A percentile compares a stretch with the other conserved stretches of the same genome.
Evolutionary conservation across 2,888 invertebrate species (phyloP).

Genomic region (Allolobophora icterica): DNA sequence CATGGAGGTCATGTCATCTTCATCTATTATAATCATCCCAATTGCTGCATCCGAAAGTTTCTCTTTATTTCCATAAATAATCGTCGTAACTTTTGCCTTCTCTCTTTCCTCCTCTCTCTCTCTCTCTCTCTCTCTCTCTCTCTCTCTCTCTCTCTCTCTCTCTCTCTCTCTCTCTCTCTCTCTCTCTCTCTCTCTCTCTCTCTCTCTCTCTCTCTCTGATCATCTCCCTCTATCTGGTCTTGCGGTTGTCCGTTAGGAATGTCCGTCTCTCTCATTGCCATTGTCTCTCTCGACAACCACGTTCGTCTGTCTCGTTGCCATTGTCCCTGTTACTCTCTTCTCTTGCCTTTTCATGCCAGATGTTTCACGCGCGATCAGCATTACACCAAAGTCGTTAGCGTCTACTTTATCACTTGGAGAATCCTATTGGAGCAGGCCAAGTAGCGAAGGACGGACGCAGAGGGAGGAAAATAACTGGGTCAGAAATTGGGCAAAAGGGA

Average conservation of each 20-base stretch:
- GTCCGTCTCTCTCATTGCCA: background rate
- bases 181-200: background rate
- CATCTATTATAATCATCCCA: no score
- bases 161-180: background rate
- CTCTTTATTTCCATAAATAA: background rate
- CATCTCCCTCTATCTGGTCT: background rate
- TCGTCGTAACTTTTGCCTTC: background rate
- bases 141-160: background rate
- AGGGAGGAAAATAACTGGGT: background rate
- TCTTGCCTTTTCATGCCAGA: background rate
- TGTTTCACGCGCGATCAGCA: background rate
- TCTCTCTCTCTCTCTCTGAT: background rate
- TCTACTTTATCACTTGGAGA: background rate
- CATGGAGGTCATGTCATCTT: no score
- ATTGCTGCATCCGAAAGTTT: background rate
- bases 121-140: background rate
- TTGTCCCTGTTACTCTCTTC: background rate
- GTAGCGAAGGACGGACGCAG: background rate
- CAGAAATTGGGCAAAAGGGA: background rate
- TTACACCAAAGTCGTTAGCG: background rate
- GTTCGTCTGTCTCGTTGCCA: background rate
- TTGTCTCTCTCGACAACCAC: background rate
- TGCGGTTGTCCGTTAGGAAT: background rate
- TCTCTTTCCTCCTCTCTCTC: background rate
- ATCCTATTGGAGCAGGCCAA: background rate